These are phyloP conservation scores for Geodia barretti DNA, from an alignment of 37 sponge, comb jelly and placozoan species.

Conservation along the genomic window DNA sequence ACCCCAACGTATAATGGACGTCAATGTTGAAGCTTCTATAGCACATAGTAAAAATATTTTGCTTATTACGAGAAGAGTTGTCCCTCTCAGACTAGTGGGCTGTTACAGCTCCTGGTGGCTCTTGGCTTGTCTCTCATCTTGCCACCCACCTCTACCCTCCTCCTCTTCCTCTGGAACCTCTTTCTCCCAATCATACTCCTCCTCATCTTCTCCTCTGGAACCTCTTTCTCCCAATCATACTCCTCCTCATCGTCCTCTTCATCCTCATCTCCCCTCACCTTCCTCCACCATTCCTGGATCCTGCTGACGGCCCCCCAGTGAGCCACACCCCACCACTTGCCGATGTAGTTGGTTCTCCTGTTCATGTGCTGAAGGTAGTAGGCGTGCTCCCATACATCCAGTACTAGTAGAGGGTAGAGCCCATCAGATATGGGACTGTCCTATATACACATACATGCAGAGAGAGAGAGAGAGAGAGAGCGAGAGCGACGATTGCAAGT, in stretches of 20 bases:
- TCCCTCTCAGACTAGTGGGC: too few species aligned
- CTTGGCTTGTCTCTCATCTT: background rate
- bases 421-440: slow-evolving; percentile 68
- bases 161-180: too few species aligned
- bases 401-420: slow-evolving; percentile 68
- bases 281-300: slow-evolving; percentile 53
- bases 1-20: too few species aligned
- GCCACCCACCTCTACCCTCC: too few species aligned
- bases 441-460: too few species aligned
- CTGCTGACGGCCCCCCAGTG: slow-evolving; percentile 68
- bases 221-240: background rate
- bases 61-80: background rate
- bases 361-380: slow-evolving; percentile 91
- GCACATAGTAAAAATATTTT: too few species aligned
- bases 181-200: background rate
- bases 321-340: slow-evolving; percentile 74
- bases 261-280: background rate
- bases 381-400: slow-evolving; percentile 93
- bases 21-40: too few species aligned
- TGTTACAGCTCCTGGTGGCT: too few species aligned
- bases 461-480: too few species aligned
- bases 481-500: too few species aligned
- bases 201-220: too few species aligned
- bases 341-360: slow-evolving; percentile 60
- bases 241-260: background rate